Percentiles rank a stretch among this genome's conserved stretches.
Conservation (phyloP, 2,113 vertebrate species). For the Etheostoma spectabile region DNA sequence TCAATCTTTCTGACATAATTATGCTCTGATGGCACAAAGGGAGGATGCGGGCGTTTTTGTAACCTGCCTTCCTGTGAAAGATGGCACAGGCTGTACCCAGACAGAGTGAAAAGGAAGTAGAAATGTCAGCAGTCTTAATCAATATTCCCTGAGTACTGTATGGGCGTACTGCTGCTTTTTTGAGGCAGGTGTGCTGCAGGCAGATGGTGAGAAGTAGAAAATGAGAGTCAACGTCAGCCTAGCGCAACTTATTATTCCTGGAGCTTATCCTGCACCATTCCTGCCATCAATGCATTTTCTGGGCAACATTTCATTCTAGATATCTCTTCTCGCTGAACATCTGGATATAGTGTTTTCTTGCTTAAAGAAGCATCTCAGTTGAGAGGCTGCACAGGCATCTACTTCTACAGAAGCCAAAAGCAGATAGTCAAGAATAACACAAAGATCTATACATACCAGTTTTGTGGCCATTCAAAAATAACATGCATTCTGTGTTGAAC, state of each 20-base stretch:
- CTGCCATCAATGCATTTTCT: slow-evolving; percentile 15
- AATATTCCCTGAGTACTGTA: slow-evolving; percentile 59
- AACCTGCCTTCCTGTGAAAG: slow-evolving; percentile 18
- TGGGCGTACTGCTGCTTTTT: slow-evolving; percentile 40
- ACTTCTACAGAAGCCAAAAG: neutral
- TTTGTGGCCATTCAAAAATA: neutral
- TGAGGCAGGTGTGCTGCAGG: slow-evolving; percentile 56
- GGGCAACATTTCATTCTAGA: slow-evolving; percentile 22
- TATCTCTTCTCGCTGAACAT: slow-evolving; percentile 44
- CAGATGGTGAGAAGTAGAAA: slow-evolving; percentile 49
- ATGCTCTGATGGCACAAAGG: neutral
- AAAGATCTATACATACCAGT: neutral
- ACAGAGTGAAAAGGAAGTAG: slow-evolving; percentile 40
- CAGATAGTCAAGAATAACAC: neutral
- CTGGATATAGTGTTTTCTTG: slow-evolving; percentile 28
- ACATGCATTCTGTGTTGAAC: neutral
- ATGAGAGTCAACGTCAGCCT: slow-evolving; percentile 50
- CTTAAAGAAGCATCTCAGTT: slow-evolving; percentile 14
- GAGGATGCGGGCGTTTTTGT: neutral
- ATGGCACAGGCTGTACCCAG: slow-evolving; percentile 34
- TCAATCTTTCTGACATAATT: neutral
- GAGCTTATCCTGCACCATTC: slow-evolving; percentile 43
- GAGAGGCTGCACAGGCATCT: neutral
- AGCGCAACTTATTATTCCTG: slow-evolving; percentile 43
- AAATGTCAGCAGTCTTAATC: slow-evolving; percentile 75